Base-by-base conservation (phyloP, 2,888 invertebrate genomes). In the Stenoptilia bipunctidactyla region DNA sequence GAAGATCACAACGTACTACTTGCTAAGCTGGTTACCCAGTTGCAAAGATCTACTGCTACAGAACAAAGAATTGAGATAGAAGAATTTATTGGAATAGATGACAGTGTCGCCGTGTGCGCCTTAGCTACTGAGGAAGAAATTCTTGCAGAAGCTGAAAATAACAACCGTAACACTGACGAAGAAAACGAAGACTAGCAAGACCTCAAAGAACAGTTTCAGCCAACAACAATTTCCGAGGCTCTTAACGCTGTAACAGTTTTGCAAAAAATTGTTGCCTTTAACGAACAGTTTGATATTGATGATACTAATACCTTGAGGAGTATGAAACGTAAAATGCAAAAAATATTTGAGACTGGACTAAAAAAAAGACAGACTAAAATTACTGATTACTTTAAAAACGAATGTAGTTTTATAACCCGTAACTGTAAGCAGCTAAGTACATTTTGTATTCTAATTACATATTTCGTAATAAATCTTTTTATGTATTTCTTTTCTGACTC, bases 101-200 rank as follows among this genome's bases (percentile, higher is more conserved):
- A 52, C 43, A 46, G 39, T 53, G 42, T 51, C 35, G 47, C 46
- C 41, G 45, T 50, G 39, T 51, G 51, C 45, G 49, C 51, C 39
- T 42, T 44, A 52, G 47, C 40, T 45, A 51, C 49, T 45, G 44
- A 50, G 45, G 48, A 51, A 47, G 48, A 48, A 38, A 48, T 51
- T 48, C 45, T 50, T 46, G 47, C 44, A 44, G 51, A 51, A 51
- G 50, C 41, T 44, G 44, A 51, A 49, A 49, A 44, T 44, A 50
- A 50, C 27, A 46, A 48, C 27, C 42, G 41, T 42, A 48, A 47
- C 43, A 46, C 41, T 46, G 44, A 46, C 42, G 45, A 47, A 41
- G 46, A 52, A 47, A 55, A 58, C 15, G 40, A 39, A 37, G 35
- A 40, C 39, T 37, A 39, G 39, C 39, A 45, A 45, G 44, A 41